These are phyloP conservation scores for Etheostoma perlongum DNA, from an alignment of 2,797 vertebrate species.

Conservation along the genomic window DNA sequence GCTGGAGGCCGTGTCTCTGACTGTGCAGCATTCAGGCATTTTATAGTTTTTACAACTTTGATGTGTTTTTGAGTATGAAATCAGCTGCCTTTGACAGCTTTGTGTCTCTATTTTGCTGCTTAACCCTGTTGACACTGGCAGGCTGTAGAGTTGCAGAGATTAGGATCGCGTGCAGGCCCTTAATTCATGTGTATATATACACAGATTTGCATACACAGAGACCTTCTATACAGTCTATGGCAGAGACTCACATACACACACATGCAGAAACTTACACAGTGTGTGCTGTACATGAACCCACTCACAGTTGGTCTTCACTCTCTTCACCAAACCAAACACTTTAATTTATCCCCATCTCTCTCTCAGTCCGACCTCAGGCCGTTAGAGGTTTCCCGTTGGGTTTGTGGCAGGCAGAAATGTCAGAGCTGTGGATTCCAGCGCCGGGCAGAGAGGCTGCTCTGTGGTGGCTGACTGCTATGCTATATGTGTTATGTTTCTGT, in stretches of 20 bases:
- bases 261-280: no score
- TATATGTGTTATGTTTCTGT: constrained; percentile 27
- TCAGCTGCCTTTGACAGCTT: background rate
- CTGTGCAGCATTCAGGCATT: background rate
- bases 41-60: constrained; percentile 10
- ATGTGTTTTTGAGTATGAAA: background rate
- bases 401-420: constrained; percentile 66
- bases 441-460: constrained; percentile 34
- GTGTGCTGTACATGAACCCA: constrained; percentile 39
- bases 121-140: background rate
- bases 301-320: constrained; percentile 32
- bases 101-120: constrained; percentile 3
- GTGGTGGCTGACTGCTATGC: constrained; percentile 24
- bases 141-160: background rate
- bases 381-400: constrained; percentile 64
- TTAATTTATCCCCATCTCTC: constrained; percentile 62
- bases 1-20: background rate
- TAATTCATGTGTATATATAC: background rate
- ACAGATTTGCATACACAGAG: background rate
- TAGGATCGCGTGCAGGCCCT: background rate
- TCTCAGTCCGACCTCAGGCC: constrained; percentile 50
- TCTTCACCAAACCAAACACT: constrained; percentile 56
- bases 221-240: background rate
- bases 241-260: no score
- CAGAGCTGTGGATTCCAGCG: constrained; percentile 60